Evolutionary conservation across 2,888 invertebrate species (phyloP), one percentile per base, ranked within the genome.

Genomic region (Geotrupes spiniger): DNA sequence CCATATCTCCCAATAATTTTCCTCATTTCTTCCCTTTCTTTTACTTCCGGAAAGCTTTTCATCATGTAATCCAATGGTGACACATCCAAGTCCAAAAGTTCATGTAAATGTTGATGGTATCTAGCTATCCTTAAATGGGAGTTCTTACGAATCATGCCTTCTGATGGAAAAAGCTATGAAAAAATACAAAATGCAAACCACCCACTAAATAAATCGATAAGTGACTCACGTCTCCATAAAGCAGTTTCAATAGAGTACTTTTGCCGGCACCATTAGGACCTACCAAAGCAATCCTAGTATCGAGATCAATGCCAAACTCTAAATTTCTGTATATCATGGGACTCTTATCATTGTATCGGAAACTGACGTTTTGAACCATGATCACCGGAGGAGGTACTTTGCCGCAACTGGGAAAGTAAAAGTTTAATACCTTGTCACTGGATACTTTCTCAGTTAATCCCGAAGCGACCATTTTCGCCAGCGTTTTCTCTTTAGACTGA

Each of bases 231-330:
- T 98, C 97, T 62, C 94, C 94, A 63, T 92, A 94, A 0, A 99
- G 80, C 53, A 99, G 77, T 72, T 99, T 99, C 42, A 99, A 78
- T 2, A 99, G 79, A 0, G 99, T 99, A 61, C 96, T 95, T 74
- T 99, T 99, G 60, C 99, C 99, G 45, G 98, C 98, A 61, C 99
- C 99, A 73, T 99, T 99, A 2, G 98, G 98, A 0, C 92, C 98
- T 0, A 99, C 98, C 39, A 99, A 77, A 9, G 98, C 99, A 33
- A 99, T 78, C 68, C 88, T 67, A 0, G 98, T 97, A 71, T 99
- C 99, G 56, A 99, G 79, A 77, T 99, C 99, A 63, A 99, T 94
- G 67, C 99, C 99, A 72, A 99, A 99, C 74, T 99, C 99, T 47
- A 99, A 76, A 72, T 98, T 89, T 72, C 90, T 94, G 76, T 99